A percentile compares a stretch with the other conserved stretches of the same genome.
phyloP scores from a whole-genome alignment of 2,113 vertebrate genomes.

The Chloebia gouldiae region DNA sequence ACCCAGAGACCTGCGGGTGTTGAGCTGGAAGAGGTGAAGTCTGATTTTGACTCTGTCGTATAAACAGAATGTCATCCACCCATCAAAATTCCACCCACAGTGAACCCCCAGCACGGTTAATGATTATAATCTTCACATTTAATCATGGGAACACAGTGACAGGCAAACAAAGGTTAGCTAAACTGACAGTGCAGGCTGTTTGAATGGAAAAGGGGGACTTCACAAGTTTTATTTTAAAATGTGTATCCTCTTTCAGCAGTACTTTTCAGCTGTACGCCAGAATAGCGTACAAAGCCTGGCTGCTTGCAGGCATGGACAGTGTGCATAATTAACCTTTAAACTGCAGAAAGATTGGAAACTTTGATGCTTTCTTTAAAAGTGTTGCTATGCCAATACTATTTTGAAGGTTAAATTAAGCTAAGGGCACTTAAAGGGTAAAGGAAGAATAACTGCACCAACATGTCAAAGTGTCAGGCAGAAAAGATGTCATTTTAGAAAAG shows the following conservation, averaged over 20 bases:
- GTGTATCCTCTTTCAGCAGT: neutral
- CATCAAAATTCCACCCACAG: conserved; percentile 75
- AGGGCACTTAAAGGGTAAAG: conserved; percentile 10
- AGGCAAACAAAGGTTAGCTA: conserved; percentile 80
- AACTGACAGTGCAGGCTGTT: conserved; percentile 72
- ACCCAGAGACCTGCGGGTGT: conserved; percentile 85
- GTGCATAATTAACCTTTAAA: conserved; percentile 51
- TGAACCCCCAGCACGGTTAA: conserved; percentile 71
- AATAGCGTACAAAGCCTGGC: neutral
- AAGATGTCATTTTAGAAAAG: conserved; percentile 10
- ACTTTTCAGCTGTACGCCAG: conserved; percentile 18
- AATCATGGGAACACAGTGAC: conserved; percentile 77
- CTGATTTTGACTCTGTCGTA: conserved; percentile 72
- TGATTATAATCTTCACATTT: conserved; percentile 84
- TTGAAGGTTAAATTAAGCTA: conserved; percentile 30
- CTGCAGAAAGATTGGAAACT: neutral
- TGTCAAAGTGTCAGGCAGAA: neutral
- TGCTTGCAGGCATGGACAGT: neutral
- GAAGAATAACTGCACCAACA: neutral
- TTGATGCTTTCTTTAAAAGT: conserved; percentile 32
- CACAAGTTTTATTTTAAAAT: conserved; percentile 67
- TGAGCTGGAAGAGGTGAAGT: conserved; percentile 84
- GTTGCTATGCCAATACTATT: neutral
- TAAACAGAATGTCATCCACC: conserved; percentile 79
- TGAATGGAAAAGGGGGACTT: conserved; percentile 30